Evolutionary conservation across 2,797 vertebrate genomes (phyloP).

Genomic region (Discoglossus pictus): DNA sequence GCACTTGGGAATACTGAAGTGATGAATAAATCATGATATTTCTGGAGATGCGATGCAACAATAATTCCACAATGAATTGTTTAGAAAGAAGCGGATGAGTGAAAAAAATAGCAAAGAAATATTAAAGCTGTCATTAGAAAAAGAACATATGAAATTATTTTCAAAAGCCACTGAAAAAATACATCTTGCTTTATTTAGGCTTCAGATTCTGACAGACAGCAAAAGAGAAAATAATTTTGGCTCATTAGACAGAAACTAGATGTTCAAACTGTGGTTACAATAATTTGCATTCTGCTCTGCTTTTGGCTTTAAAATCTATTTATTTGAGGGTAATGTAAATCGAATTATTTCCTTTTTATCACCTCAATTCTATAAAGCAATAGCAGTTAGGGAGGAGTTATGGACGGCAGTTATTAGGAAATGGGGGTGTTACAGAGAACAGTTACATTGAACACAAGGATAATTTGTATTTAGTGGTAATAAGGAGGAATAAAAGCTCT

Average conservation of each 20-base stretch:
- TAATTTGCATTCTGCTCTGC: slow-evolving; percentile 1
- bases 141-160: slow-evolving; percentile 49
- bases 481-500: too few relatives aligned
- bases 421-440: too few relatives aligned
- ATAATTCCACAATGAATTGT: slow-evolving; percentile 49
- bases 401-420: background rate
- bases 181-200: slow-evolving; percentile 38
- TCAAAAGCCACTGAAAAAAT: slow-evolving; percentile 40
- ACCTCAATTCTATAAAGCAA: background rate
- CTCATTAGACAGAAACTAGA: slow-evolving; percentile 1
- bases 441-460: too few relatives aligned
- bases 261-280: background rate
- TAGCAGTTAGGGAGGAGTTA: background rate
- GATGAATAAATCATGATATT: slow-evolving; percentile 51
- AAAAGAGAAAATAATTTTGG: slow-evolving; percentile 24
- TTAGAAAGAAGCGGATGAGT: slow-evolving; percentile 42
- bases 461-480: too few relatives aligned
- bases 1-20: slow-evolving; percentile 36
- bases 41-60: slow-evolving; percentile 42
- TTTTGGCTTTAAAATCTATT: slow-evolving; percentile 4
- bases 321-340: slow-evolving; percentile 6
- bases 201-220: slow-evolving; percentile 22
- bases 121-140: slow-evolving; percentile 47
- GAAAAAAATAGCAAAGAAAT: slow-evolving; percentile 37
- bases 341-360: slow-evolving; percentile 1